Evolutionary conservation across 2,888 invertebrate species (phyloP), one percentile per base, ranked within the genome.

Genomic region (Pimpla rufipes): DNA sequence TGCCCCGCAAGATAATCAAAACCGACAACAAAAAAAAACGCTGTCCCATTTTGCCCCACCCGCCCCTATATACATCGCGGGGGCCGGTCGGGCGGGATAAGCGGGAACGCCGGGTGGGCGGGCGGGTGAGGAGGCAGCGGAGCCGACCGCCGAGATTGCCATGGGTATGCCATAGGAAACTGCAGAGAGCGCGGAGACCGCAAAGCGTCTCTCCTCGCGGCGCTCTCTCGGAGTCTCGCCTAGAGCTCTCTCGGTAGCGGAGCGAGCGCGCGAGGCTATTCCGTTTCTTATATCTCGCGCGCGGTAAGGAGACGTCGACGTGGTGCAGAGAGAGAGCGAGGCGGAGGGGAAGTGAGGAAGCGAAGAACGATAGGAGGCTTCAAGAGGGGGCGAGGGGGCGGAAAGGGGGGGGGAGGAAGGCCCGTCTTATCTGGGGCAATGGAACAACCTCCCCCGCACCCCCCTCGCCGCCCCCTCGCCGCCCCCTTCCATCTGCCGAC

Each of bases 381-480:
- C n/a, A n/a, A n/a, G n/a, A 42, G 42, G 29, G 59, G 18, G 50
- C 35, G 59, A 50, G 55, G 67, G 73, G 66, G 40, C n/a, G n/a
- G n/a, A n/a, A n/a, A n/a, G n/a, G 68, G 64, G 23, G 64, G 40
- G 35, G 79, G 74, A 74, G 67, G 77, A 79, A 76, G 85, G 74
- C 68, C 71, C 84, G 83, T 86, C 85, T 88, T 90, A 90, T 90
- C 90, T 90, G 87, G 90, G 90, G 86, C 90, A 90, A 90, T 90
- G 87, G 90, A 88, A 87, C 90, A 87, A 83, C 85, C 88, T 83
- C 86, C 85, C 79, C 74, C 78, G 71, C 77, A 35, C 37, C 52
- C 67, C 77, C 71, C 50, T 81, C 42, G 55, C 59, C 18, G 50
- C 18, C 64, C 40, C n/a, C n/a, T n/a, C n/a, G n/a, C n/a, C n/a